Percentiles rank a stretch among this genome's conserved stretches.
Conservation (phyloP, 2,797 vertebrate genomes). For the Urophycis tenuis region DNA sequence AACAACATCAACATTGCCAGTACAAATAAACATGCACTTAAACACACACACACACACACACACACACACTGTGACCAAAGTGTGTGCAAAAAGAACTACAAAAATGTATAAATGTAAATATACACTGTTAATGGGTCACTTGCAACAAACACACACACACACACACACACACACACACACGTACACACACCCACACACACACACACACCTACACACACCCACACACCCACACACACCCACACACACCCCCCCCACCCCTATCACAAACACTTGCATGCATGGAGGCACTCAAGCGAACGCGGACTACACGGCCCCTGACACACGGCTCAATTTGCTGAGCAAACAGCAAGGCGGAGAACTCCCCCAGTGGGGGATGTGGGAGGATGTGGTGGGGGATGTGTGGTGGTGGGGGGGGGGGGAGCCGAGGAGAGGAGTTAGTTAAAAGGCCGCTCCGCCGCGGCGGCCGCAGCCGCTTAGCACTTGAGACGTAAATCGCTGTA, state of each 20-base stretch:
- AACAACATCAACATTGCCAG: constrained; percentile 24
- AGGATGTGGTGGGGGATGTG: too few relatives aligned
- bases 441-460: constrained; percentile 39
- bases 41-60: too few relatives aligned
- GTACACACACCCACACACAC: constrained; percentile 15
- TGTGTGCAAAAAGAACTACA: too few relatives aligned
- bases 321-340: constrained; percentile 62
- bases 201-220: constrained; percentile 20
- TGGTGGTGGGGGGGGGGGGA: too few relatives aligned
- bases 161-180: constrained; percentile 10
- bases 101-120: too few relatives aligned
- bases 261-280: constrained; percentile 9
- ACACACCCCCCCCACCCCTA: not conserved
- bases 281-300: constrained; percentile 23
- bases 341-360: constrained; percentile 59
- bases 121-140: not conserved
- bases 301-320: constrained; percentile 21
- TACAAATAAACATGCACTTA: not conserved
- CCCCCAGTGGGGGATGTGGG: constrained; percentile 56
- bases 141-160: not conserved
- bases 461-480: constrained; percentile 45
- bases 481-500: constrained; percentile 39
- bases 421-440: constrained; percentile 49
- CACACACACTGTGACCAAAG: not conserved
- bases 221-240: too few relatives aligned